Percentiles rank a stretch among this genome's conserved stretches.
Evolutionary conservation across 2,797 vertebrate species (phyloP).

Genomic region (Eidolon dupreanum): DNA sequence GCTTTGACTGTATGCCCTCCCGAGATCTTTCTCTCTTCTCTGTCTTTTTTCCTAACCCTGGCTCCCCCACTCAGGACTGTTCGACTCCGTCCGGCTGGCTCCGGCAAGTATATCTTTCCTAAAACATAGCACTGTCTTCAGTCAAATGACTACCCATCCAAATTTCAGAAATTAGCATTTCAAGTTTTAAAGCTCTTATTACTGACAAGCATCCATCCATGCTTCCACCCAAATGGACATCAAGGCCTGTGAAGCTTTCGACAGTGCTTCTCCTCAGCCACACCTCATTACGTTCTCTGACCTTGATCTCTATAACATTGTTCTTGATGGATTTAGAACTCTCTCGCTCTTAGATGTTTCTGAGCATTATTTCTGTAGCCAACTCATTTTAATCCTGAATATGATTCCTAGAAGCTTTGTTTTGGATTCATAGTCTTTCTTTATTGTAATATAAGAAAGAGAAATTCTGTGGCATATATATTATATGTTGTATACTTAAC

Average conservation of each 20-base stretch:
- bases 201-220: neutral
- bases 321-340: neutral
- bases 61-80: no score
- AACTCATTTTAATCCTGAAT: neutral
- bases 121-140: neutral
- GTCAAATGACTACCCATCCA: neutral
- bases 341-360: neutral
- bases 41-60: no score
- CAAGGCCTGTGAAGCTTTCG: neutral
- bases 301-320: neutral
- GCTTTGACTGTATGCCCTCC: no score
- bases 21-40: no score
- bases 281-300: neutral
- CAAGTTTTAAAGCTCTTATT: neutral
- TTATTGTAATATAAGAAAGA: neutral
- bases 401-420: neutral
- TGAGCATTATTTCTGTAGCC: neutral
- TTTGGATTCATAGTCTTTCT: neutral
- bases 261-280: no score
- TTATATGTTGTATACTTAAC: neutral
- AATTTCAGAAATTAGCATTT: constrained; percentile 12
- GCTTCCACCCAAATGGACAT: neutral
- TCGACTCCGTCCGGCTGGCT: no score
- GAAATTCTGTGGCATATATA: neutral
- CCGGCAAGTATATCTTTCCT: neutral